A percentile compares a stretch with the other conserved stretches of the same genome.
Evolutionary conservation across 2,888 invertebrate genomes (phyloP).

Genomic region (Cryptus viduatorius): DNA sequence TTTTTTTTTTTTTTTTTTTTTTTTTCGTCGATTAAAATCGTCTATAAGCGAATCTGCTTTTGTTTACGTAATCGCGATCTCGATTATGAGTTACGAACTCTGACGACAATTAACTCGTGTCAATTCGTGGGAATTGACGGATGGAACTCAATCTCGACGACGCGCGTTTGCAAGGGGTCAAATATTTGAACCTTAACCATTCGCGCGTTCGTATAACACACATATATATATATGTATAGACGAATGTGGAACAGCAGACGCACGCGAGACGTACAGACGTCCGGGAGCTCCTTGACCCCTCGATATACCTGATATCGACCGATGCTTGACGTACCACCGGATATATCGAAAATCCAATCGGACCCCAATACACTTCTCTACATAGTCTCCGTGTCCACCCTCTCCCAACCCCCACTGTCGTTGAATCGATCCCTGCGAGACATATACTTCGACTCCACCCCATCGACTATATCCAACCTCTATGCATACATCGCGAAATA

Average conservation of each 20-base stretch:
- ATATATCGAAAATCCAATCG: constrained; percentile 30
- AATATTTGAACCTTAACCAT: constrained; percentile 63
- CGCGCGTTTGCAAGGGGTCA: constrained; percentile 50
- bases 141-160: constrained; percentile 46
- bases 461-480: constrained; percentile 27
- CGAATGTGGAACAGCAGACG: constrained; percentile 47
- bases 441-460: constrained; percentile 41
- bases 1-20: neutral
- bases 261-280: constrained; percentile 25
- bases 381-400: neutral
- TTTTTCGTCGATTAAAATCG: constrained; percentile 25
- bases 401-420: constrained; percentile 22
- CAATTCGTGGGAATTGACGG: constrained; percentile 52
- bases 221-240: too few relatives aligned
- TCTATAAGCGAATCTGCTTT: constrained; percentile 36
- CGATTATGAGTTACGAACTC: constrained; percentile 62
- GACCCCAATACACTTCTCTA: constrained; percentile 10
- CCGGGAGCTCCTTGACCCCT: constrained; percentile 68
- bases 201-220: constrained; percentile 12
- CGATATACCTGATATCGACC: constrained; percentile 68
- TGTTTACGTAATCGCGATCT: constrained; percentile 60
- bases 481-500: constrained; percentile 20
- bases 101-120: constrained; percentile 48
- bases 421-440: constrained; percentile 58
- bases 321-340: constrained; percentile 15